Evolutionary conservation across 2,797 vertebrate species (phyloP).

Genomic region (Adelosebastes latens): DNA sequence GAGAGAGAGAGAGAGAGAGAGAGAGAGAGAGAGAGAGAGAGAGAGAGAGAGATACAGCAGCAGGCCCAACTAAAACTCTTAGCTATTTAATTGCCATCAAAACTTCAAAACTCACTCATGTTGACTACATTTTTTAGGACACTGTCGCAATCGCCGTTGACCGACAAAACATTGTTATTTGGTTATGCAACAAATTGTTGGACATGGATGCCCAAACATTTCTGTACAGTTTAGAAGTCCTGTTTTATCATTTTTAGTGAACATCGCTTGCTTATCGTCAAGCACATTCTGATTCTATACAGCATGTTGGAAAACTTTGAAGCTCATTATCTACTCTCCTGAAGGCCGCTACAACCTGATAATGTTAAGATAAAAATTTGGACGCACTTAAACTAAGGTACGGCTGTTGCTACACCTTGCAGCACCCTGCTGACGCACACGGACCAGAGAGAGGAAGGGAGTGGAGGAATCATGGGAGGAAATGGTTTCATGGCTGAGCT

Average conservation of each 20-base stretch:
- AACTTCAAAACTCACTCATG: slow-evolving; percentile 14
- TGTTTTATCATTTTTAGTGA: background rate
- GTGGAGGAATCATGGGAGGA: slow-evolving; percentile 73
- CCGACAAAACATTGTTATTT: slow-evolving; percentile 3
- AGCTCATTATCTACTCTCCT: background rate
- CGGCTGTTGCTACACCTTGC: slow-evolving; percentile 29
- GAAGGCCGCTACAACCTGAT: background rate
- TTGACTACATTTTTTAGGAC: background rate
- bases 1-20: slow-evolving; percentile 4
- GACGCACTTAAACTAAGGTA: slow-evolving; percentile 4
- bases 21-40: slow-evolving; percentile 18
- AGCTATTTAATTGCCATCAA: background rate
- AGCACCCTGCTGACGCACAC: slow-evolving; percentile 26
- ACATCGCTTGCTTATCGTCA: background rate
- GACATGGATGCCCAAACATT: background rate
- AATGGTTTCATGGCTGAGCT: slow-evolving; percentile 85
- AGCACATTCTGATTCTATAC: background rate
- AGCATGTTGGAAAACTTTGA: background rate
- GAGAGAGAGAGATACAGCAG: background rate
- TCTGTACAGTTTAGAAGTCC: background rate
- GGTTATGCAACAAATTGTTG: background rate
- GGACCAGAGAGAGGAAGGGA: slow-evolving; percentile 53
- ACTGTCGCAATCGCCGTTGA: background rate
- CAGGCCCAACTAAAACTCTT: background rate
- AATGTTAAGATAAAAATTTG: background rate